These are phyloP conservation scores for Galemys pyrenaicus DNA, from an alignment of 2,113 vertebrate genomes.

Conservation along the genomic window DNA sequence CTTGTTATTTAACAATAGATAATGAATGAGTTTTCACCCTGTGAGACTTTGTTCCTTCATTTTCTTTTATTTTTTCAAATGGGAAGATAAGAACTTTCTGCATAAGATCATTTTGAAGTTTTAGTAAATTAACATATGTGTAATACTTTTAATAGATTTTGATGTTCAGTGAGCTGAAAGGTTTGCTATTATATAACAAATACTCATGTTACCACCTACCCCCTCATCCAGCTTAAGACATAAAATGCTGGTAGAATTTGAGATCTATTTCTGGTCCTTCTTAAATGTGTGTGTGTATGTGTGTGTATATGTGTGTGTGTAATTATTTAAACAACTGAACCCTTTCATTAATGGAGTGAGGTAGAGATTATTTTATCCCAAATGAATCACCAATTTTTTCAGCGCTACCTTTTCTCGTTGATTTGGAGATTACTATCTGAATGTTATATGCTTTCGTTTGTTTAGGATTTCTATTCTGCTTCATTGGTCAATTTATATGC, in stretches of 20 bases:
- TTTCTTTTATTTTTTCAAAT: constrained; percentile 19
- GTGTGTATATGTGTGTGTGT: neutral
- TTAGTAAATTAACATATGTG: neutral
- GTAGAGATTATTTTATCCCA: neutral
- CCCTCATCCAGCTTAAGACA: neutral
- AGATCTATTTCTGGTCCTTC: neutral
- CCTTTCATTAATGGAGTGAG: neutral
- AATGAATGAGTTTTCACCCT: neutral
- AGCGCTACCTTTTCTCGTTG: neutral
- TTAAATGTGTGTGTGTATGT: neutral
- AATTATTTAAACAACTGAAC: neutral
- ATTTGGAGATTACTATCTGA: neutral
- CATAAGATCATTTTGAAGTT: neutral
- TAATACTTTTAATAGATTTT: neutral
- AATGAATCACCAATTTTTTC: neutral
- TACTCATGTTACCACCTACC: neutral
- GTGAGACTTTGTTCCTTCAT: neutral
- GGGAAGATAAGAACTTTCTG: neutral
- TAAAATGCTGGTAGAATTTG: neutral
- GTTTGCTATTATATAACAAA: neutral
- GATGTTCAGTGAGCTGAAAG: neutral
- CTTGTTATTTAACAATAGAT: neutral
- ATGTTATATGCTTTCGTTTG: neutral
- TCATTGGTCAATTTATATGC: neutral
- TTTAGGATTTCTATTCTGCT: neutral